These are phyloP conservation scores for Sebastes fasciatus DNA, from an alignment of 2,113 vertebrate genomes.

Conservation along the genomic window DNA sequence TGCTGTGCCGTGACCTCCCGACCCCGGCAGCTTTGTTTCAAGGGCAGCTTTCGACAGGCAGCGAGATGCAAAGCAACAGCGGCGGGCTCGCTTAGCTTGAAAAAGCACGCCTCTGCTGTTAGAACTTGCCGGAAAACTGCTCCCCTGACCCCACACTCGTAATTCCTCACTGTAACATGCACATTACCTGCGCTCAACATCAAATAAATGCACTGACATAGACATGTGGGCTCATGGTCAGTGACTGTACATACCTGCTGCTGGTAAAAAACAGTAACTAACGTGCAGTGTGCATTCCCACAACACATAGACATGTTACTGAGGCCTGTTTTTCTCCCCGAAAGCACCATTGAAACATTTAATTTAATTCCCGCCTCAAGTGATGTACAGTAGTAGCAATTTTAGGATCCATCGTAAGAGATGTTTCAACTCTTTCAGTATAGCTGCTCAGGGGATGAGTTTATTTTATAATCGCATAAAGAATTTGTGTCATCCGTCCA, in stretches of 20 bases:
- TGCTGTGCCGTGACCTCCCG: slow-evolving; percentile 66
- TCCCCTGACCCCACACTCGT: slow-evolving; percentile 63
- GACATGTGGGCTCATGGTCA: slow-evolving; percentile 41
- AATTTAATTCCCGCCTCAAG: slow-evolving; percentile 37
- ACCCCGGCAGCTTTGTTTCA: slow-evolving; percentile 73
- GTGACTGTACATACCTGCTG: slow-evolving; percentile 38
- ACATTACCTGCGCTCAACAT: slow-evolving; percentile 63
- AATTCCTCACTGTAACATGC: slow-evolving; percentile 64
- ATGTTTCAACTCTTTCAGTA: slow-evolving; percentile 28
- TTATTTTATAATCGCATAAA: slow-evolving; percentile 59
- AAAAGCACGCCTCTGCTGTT: slow-evolving; percentile 68
- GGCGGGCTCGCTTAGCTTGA: slow-evolving; percentile 50
- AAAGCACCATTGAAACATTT: slow-evolving; percentile 36
- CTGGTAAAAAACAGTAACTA: slow-evolving; percentile 21
- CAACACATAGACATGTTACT: slow-evolving; percentile 2
- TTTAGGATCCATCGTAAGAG: slow-evolving; percentile 19
- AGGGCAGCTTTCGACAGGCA: slow-evolving; percentile 70
- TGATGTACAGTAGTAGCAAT: slow-evolving; percentile 16
- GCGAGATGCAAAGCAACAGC: slow-evolving; percentile 59
- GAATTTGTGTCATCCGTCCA: slow-evolving; percentile 44
- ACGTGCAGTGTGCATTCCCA: slow-evolving; percentile 3
- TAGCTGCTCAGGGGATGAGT: slow-evolving; percentile 24
- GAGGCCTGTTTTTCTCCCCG: background rate
- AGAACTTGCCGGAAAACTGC: slow-evolving; percentile 59
- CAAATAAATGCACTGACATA: slow-evolving; percentile 62